Evolutionary conservation across 2,113 vertebrate species (phyloP), one percentile per base, ranked within the genome.

Genomic region (Neoarius graeffei): DNA sequence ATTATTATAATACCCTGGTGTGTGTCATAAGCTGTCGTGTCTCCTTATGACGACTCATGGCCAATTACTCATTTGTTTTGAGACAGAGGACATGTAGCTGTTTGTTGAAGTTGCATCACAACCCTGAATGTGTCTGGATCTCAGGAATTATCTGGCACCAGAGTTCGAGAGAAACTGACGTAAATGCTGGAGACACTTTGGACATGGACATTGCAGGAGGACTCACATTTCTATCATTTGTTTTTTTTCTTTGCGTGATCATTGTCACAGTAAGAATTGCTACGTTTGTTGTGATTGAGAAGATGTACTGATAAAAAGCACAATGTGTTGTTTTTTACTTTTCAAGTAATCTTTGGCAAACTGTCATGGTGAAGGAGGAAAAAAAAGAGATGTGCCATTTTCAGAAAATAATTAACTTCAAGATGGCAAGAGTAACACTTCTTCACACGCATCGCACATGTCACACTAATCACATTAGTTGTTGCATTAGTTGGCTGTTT

Each of bases 1-100:
- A 69, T 81, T 35, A 67, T 84, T 84, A 73, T 80, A 86, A 88
- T 86, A 85, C 71, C 81, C 77, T 59, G 56, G 66, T 84, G 81
- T 67, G 35, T 82, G 89, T 88, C 74, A 73, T 85, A 71, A 60
- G 81, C 74, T 85, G 87, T 85, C 89, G 64, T 83, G 86, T 90
- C 73, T 80, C 69, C 42, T 76, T 86, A 73, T 77, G 69, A 87
- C 69, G 76, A 50, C 84, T 83, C 84, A 83, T 64, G 69, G 81
- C 42, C 86, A 88, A 77, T 84, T 76, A 87, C 69, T 87, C 81
- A 48, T 88, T 73, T 81, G 56, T 81, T 69, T 57, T 17, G 27
- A 66, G 59, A 79, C 48, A 79, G 67, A 86, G 81, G 84, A 85
- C 67, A 85, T 23, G 52, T 2, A 35, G 85, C 60, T 67, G 59